Base-by-base conservation (phyloP, 2,888 invertebrate species). In the Dasysyrphus albostriatus region DNA sequence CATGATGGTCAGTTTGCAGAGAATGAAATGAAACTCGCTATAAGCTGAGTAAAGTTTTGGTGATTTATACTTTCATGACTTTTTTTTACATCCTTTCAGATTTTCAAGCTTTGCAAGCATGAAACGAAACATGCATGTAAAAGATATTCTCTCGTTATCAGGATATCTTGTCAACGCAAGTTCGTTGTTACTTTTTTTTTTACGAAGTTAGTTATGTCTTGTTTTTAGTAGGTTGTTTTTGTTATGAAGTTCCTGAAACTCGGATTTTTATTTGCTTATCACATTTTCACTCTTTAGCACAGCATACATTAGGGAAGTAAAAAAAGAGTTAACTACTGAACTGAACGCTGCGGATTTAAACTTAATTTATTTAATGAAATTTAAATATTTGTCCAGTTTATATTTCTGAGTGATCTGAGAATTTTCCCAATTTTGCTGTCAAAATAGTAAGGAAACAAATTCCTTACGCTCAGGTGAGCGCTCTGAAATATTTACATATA, bases 91-190 rank as follows among this genome's bases (percentile, higher is more conserved):
- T n/a, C 14, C 19, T 56, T 39, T 58, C 51, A 67, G 7, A 54
- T 14, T 39, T 39, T 6, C 39, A 59, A 19, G 16, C 51, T 56
- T 74, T 24, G 24, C 10, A 44, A 81, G 16, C 77, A 51, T 69
- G 47, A n/a, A 65, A 72, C 61, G 29, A 58, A 67, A 73, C 37
- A 74, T 85, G 82, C 82, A 85, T 82, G 85, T 85, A 82, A 82
- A 61, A 82, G 85, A 85, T 77, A 85, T 82, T 56, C 85, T 69
- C 72, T 82, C 81, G 81, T 81, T 85, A 85, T 85, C 85, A 61
- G 56, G 49, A 67, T 82, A 82, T 85, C 81, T 82, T 85, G 85
- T 85, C 85, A 82, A 58, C 61, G 39, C 76, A 84, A 81, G 81
- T 72, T 81, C 44, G 65, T 73, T 75, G 67, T 19, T 24, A 19